Conservation (phyloP, 2,113 vertebrate species). For the Hippocampus zosterae region DNA sequence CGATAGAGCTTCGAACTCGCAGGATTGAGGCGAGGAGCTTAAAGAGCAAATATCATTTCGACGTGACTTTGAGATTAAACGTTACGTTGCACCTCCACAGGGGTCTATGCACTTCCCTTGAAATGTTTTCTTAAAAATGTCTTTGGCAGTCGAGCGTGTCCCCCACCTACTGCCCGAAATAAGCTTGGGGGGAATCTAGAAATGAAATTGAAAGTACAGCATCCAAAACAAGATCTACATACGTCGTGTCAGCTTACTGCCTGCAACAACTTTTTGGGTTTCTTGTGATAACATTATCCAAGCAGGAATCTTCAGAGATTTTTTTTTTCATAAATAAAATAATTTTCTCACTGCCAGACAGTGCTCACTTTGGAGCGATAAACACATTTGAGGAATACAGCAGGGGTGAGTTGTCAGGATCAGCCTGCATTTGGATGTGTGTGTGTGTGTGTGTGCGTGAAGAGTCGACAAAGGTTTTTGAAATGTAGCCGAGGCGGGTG, state of each 20-base stretch:
- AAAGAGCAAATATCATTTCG: not conserved
- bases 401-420: not conserved
- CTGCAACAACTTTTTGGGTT: not conserved
- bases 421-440: not conserved
- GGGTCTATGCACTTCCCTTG: no score
- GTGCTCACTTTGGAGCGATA: not conserved
- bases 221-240: not conserved
- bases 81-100: not conserved
- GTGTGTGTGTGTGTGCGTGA: conserved; percentile 1
- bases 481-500: conserved; percentile 55
- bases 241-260: not conserved
- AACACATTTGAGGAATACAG: not conserved
- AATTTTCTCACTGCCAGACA: not conserved
- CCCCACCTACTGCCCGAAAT: no score
- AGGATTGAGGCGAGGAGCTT: not conserved
- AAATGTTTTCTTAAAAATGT: no score
- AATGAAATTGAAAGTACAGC: no score
- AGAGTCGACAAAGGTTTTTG: conserved; percentile 48
- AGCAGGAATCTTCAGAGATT: not conserved
- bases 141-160: no score
- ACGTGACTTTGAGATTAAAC: not conserved
- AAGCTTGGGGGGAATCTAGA: no score
- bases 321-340: not conserved
- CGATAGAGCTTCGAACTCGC: not conserved
- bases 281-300: not conserved